Percentiles rank a stretch among this genome's conserved stretches.
These are phyloP conservation scores for Rhodinocichla rosea DNA, from an alignment of 2,113 vertebrate genomes.

Conservation along the genomic window DNA sequence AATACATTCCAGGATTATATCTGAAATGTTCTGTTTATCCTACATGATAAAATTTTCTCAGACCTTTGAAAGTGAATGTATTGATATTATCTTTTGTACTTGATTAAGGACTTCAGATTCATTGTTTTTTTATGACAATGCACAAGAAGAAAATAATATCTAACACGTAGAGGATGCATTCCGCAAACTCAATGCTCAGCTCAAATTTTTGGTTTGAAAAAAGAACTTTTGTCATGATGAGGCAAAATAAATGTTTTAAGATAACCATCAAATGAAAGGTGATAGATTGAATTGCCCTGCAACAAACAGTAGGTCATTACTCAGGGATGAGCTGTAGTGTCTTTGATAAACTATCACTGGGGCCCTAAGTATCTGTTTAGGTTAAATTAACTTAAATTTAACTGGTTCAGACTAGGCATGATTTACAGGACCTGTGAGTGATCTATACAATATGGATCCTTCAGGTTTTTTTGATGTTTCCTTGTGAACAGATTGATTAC, in stretches of 20 bases:
- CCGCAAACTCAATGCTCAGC: constrained; percentile 60
- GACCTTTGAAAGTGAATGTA: neutral
- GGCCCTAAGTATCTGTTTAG: constrained; percentile 43
- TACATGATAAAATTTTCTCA: neutral
- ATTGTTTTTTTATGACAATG: neutral
- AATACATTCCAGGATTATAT: neutral
- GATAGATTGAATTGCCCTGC: constrained; percentile 66
- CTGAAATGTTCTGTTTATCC: neutral
- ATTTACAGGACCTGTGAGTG: neutral
- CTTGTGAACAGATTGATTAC: neutral
- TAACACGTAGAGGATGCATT: neutral
- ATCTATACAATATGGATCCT: neutral
- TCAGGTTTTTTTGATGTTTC: neutral
- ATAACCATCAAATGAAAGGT: constrained; percentile 72
- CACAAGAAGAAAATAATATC: neutral
- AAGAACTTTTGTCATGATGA: constrained; percentile 40
- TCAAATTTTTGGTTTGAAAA: constrained; percentile 60
- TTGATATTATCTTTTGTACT: neutral
- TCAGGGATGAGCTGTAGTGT: constrained; percentile 57
- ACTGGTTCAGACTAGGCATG: neutral
- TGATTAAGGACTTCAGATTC: neutral
- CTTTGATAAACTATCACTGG: constrained; percentile 43
- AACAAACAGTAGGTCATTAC: constrained; percentile 63
- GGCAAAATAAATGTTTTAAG: constrained; percentile 72
- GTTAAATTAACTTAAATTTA: constrained; percentile 51